Base-by-base conservation (phyloP, 2,113 vertebrate genomes). In the Bufo bufo region DNA sequence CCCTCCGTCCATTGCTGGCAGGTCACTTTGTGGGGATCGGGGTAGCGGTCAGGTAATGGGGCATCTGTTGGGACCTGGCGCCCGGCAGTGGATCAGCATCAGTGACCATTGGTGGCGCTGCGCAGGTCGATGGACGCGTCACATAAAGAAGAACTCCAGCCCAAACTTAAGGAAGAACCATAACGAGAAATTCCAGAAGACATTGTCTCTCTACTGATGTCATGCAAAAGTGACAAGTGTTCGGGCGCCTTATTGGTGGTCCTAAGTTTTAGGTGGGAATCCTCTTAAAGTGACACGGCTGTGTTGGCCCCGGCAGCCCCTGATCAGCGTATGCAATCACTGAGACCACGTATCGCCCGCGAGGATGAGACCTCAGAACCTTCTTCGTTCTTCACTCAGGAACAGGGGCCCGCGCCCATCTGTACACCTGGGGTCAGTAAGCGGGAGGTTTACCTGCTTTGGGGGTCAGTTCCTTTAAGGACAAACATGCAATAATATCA, bases 401-500 rank as follows among this genome's bases (percentile, higher is more conserved):
- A 69, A 10, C n/a, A 12, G n/a, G 65, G 65, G 9, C 11, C 0
- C 0, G 1, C 16, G 33, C 16, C 63, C 63, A 23, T 7, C 58
- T 66, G 20, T 43, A 71, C 43, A 11, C 45, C 71, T 45, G 49
- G 16, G 71, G 14, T 49, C 71, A 47, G 71, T 7, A 2, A 74
- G 71, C 2, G 43, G 43, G 14, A 8, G 49, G 47, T 50, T 50
- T 49, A 52, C 7, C 4, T 6, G 58, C 47, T 54, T 72, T 6
- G 13, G 69, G 54, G 47, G 33, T 47, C 23, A 75, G 45, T 59
- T 49, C 83, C 50, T 43, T 56, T 45, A 43, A 45, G n/a, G 11
- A 75, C 52, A 58, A 75, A 59, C 50, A 58, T 77, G 72, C 72
- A 77, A 74, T 61, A 61, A 77, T 63, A 59, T 56, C 58, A 23